Evolutionary conservation across 2,797 vertebrate genomes (phyloP), one percentile per base, ranked within the genome.

Genomic region (Muraenolepis orangiensis): DNA sequence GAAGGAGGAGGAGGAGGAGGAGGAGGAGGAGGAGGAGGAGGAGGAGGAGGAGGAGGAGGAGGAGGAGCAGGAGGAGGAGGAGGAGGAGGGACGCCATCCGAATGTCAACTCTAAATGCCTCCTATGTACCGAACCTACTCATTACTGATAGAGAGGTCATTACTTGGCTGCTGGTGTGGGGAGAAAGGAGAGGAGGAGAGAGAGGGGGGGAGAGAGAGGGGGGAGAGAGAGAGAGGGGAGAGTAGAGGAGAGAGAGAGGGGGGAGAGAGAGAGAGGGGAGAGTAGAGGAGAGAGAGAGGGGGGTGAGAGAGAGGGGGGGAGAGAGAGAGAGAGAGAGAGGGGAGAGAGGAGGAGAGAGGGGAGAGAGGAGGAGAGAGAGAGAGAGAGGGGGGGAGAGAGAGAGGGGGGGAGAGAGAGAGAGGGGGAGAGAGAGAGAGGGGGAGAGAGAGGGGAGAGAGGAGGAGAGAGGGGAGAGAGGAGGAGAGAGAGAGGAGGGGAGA

Each of bases 371-470:
- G 82, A 82, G 75, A 81, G 85, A 90, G 88, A 84, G 89, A 86
- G 81, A 90, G 83, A 42, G 74, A 6, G 76, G 83, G 87, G 78
- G 89, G 89, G 87, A 91, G 90, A 91, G 89, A 88, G 88, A 89
- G 87, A 74, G 90, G 90, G 89, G 86, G 90, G 90, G 89, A n/a
- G 67, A 69, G 28, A 69, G 14, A 68, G 26, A 3, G 29, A n/a
- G 32, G 13, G 10, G 14, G 20, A 30, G 13, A 16, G 66, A 68
- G 26, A 68, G 66, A 30, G n/a, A 3, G 57, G 64, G 11, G 64
- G 28, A 28, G 12, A 20, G 29, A 11, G 1, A 26, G n/a, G 32
- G 23, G 46, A 23, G 82, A 78, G 76, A n/a, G 71, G 74, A 46
- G 57, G 71, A 68, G 38, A 70, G 73, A 61, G 72, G 74, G 85